A percentile compares a stretch with the other conserved stretches of the same genome.
Conservation (phyloP, 2,113 vertebrate genomes). For the Casuarius casuarius region DNA sequence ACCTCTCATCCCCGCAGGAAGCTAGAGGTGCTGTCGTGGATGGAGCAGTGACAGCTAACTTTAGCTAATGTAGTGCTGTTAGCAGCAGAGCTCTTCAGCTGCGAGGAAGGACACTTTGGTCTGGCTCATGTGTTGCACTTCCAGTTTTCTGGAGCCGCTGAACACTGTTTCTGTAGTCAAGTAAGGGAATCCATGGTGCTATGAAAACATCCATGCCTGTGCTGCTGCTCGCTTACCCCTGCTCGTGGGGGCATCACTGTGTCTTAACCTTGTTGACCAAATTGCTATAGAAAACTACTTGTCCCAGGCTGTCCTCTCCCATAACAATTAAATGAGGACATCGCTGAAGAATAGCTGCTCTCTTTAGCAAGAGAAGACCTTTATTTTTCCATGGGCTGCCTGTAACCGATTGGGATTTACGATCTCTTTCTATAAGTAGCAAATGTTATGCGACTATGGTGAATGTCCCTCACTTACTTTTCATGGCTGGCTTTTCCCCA, state of each 20-base stretch:
- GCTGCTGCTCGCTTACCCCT: background rate
- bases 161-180: background rate
- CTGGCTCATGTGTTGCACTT: background rate
- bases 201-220: background rate
- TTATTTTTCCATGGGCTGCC: rapidly evolving
- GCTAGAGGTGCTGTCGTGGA: background rate
- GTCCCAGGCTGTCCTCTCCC: background rate
- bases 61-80: background rate
- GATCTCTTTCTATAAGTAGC: rapidly evolving
- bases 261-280: background rate
- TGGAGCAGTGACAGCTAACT: background rate
- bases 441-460: rapidly evolving
- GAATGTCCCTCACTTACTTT: rapidly evolving
- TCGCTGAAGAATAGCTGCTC: background rate
- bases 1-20: background rate
- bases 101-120: background rate
- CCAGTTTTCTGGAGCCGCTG: background rate
- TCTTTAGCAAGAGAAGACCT: background rate
- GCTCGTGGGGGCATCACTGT: background rate
- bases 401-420: rapidly evolving
- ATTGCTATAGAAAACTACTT: background rate
- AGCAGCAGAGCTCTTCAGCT: background rate
- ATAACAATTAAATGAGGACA: background rate
- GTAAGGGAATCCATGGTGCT: background rate
- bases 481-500: background rate